These are phyloP conservation scores for Lophotriccus pileatus DNA, from an alignment of 2,797 vertebrate species.

Conservation along the genomic window DNA sequence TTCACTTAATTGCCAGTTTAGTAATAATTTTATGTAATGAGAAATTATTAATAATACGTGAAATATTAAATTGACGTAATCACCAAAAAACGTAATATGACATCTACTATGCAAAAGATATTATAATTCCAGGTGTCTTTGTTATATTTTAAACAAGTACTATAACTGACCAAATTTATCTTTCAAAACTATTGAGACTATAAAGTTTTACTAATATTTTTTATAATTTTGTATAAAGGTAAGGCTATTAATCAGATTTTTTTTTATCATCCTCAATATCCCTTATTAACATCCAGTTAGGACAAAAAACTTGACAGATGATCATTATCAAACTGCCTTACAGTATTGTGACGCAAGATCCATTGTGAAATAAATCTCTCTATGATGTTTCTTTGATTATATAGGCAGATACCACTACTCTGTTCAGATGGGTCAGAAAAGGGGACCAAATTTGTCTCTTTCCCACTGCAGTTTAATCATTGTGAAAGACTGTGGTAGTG, in stretches of 20 bases:
- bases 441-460: background rate
- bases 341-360: background rate
- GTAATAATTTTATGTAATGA: conserved; percentile 84
- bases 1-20: conserved; percentile 82
- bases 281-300: conserved; percentile 34
- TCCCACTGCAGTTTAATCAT: background rate
- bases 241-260: conserved; percentile 40
- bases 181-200: conserved; percentile 45
- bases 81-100: conserved; percentile 74
- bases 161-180: conserved; percentile 35
- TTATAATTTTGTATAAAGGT: conserved; percentile 29
- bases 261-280: background rate
- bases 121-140: conserved; percentile 71
- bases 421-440: background rate
- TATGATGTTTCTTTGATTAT: background rate
- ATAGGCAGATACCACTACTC: background rate
- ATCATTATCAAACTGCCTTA: background rate
- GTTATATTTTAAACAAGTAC: conserved; percentile 47
- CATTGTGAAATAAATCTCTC: background rate
- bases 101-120: conserved; percentile 62
- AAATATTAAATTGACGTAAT: conserved; percentile 79
- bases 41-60: conserved; percentile 81
- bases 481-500: background rate
- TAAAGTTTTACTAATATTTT: conserved; percentile 40
- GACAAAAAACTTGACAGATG: conserved; percentile 23